Percentiles rank a stretch among this genome's conserved stretches.
These are phyloP conservation scores for Eolophus roseicapilla DNA, from an alignment of 2,113 vertebrate genomes.

Conservation along the genomic window DNA sequence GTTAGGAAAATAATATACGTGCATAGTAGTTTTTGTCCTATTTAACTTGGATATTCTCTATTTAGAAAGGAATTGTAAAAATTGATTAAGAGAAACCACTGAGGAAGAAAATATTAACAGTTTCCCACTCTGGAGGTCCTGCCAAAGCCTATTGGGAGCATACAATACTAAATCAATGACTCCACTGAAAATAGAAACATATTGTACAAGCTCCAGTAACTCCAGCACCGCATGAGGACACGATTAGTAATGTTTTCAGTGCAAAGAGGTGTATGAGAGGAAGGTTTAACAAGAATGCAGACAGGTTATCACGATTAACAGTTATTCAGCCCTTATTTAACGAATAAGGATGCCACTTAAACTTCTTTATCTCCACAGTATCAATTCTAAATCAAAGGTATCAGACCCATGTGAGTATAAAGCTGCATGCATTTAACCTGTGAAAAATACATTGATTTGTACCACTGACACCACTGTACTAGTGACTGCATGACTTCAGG, in stretches of 20 bases:
- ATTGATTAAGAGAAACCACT: background rate
- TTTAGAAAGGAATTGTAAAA: background rate
- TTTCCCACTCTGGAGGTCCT: background rate
- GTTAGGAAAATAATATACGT: background rate
- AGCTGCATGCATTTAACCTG: slow-evolving; percentile 14
- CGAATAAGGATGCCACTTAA: background rate
- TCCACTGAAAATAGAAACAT: background rate
- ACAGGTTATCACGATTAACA: background rate
- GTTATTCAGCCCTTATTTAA: background rate
- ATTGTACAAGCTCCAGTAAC: background rate
- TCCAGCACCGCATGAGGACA: background rate
- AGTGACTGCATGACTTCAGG: background rate
- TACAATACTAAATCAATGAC: background rate
- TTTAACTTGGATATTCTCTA: background rate
- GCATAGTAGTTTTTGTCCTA: background rate
- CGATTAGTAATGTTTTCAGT: background rate
- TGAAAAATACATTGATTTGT: slow-evolving; percentile 21
- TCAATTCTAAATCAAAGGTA: slow-evolving; percentile 6
- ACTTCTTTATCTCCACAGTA: background rate
- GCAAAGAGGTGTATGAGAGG: background rate
- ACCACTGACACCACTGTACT: background rate
- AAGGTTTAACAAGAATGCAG: background rate
- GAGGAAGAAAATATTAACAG: background rate
- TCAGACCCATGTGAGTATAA: background rate
- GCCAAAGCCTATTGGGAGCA: background rate